Conservation (phyloP, 2,888 invertebrate genomes). For the Trilocha varians region DNA sequence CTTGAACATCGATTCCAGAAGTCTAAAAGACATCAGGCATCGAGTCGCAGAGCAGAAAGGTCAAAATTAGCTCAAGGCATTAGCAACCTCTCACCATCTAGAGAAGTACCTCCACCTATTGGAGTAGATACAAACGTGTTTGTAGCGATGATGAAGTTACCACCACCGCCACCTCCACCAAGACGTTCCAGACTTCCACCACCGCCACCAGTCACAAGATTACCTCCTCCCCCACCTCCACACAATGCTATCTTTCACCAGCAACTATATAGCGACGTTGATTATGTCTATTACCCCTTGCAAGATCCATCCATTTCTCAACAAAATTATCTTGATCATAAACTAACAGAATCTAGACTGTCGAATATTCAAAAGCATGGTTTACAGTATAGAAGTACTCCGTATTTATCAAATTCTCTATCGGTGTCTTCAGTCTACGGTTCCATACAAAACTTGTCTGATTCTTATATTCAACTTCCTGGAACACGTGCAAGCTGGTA, state of each 20-base stretch:
- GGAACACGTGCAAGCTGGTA: conserved; percentile 76
- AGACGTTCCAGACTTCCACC: conserved; percentile 78
- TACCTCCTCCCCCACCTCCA: conserved; percentile 81
- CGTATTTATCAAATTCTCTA: conserved; percentile 80
- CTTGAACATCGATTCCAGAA: conserved; percentile 65
- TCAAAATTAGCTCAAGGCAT: conserved; percentile 72
- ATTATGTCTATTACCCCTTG: conserved; percentile 91
- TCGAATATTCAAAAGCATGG: conserved; percentile 78
- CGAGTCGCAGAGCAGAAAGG: conserved; percentile 75
- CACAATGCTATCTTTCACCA: conserved; percentile 92
- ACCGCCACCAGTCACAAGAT: conserved; percentile 75
- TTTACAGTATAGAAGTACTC: conserved; percentile 86
- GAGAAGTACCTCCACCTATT: conserved; percentile 46
- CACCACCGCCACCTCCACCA: conserved; percentile 71
- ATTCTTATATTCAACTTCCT: conserved; percentile 81
- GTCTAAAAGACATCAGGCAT: conserved; percentile 62
- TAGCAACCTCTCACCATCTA: conserved; percentile 58
- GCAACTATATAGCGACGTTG: conserved; percentile 91
- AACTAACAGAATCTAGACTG: conserved; percentile 81
- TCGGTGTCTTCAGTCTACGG: conserved; percentile 81
- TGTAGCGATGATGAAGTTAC: conserved; percentile 75
- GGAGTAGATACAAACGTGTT: conserved; percentile 66
- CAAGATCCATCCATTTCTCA: conserved; percentile 92
- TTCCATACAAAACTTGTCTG: conserved; percentile 85
- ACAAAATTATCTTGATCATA: conserved; percentile 92